A percentile compares a stretch with the other conserved stretches of the same genome.
Evolutionary conservation across 2,113 vertebrate species (phyloP).

Genomic region (Trichomycterus rosablanca): DNA sequence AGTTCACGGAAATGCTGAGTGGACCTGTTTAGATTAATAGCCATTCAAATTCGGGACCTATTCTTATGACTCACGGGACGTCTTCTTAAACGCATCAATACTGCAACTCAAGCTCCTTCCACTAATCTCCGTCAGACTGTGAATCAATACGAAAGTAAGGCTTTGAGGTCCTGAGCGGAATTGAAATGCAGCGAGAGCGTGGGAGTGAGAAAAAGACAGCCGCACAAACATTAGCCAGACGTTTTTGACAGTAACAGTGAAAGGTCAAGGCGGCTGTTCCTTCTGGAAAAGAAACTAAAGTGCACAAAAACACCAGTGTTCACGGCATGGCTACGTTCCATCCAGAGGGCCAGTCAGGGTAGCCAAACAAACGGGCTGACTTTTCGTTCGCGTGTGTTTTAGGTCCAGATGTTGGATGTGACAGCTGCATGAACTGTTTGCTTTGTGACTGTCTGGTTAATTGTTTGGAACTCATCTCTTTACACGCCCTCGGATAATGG

Average conservation of each 20-base stretch:
- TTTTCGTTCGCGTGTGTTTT: background rate
- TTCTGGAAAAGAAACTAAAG: background rate
- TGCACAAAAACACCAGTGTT: background rate
- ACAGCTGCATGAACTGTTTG: conserved; percentile 4
- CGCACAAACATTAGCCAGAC: background rate
- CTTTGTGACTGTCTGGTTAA: conserved; percentile 4
- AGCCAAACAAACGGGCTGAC: background rate
- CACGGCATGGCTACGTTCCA: background rate
- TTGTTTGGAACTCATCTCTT: conserved; percentile 15
- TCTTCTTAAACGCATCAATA: conserved; percentile 7
- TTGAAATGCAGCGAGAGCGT: background rate
- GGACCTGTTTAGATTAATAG: conserved; percentile 8
- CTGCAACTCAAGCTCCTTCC: background rate
- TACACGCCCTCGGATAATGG: conserved; percentile 14
- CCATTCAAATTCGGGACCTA: background rate
- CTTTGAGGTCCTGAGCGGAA: background rate
- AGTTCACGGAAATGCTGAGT: conserved; percentile 14
- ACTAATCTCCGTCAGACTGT: background rate
- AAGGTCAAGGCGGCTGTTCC: background rate
- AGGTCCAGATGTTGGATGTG: background rate
- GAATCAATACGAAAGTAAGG: background rate
- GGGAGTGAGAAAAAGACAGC: background rate
- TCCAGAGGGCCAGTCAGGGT: background rate
- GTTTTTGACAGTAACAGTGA: background rate
- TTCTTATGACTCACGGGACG: conserved; percentile 19